Percentiles rank a stretch among this genome's conserved stretches.
These are phyloP conservation scores for Tetranychus piercei DNA, from an alignment of 2,888 invertebrate genomes.

Conservation along the genomic window DNA sequence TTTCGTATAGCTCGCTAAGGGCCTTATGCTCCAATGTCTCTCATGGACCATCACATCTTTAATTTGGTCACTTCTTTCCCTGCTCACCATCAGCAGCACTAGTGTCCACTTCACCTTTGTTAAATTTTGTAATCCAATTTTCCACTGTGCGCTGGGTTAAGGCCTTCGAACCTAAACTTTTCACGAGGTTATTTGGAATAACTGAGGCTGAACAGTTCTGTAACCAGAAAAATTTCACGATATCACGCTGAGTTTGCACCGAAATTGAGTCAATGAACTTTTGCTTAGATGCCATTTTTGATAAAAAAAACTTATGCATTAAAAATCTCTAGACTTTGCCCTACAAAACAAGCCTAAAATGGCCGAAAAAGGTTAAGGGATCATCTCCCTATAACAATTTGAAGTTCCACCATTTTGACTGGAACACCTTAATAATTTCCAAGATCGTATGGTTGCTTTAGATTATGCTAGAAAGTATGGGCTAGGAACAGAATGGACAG, in stretches of 20 bases:
- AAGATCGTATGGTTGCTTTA: too few species aligned
- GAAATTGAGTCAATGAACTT: neutral
- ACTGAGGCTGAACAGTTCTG: neutral
- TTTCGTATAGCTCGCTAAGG: neutral
- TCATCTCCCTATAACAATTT: too few species aligned
- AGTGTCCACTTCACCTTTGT: neutral
- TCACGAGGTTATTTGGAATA: neutral
- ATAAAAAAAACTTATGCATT: too few species aligned
- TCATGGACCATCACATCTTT: neutral
- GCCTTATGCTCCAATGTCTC: neutral
- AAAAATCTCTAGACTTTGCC: too few species aligned
- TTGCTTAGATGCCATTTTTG: too few species aligned
- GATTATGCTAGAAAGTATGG: too few species aligned
- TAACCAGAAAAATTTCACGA: neutral
- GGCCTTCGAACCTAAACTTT: conserved; percentile 25
- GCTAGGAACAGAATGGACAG: too few species aligned
- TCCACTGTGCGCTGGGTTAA: conserved; percentile 26
- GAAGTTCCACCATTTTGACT: too few species aligned
- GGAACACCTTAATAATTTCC: too few species aligned
- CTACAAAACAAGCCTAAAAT: too few species aligned
- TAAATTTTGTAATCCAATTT: neutral
- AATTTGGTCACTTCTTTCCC: neutral
- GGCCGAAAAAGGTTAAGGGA: too few species aligned
- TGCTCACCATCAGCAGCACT: neutral
- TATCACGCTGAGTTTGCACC: neutral